Evolutionary conservation across 1,140 invertebrate species (phyloP).

Genomic region (Mycetomoellerius zeteki): DNA sequence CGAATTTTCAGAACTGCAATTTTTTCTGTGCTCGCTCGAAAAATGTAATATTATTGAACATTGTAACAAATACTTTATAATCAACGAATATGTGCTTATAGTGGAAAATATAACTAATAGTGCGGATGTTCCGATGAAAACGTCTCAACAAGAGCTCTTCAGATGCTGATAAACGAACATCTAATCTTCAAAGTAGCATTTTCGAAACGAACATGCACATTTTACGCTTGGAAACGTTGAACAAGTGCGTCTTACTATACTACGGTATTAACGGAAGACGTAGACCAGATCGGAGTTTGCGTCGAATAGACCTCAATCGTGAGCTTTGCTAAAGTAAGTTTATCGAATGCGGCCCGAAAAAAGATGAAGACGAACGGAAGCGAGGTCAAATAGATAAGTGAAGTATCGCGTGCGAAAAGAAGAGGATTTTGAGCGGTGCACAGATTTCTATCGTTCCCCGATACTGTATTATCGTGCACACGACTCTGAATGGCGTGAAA

Average conservation of each 20-base stretch:
- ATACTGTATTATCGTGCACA: not conserved
- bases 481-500: conserved; percentile 15
- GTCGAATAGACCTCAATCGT: not conserved
- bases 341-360: not conserved
- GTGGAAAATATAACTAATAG: not conserved
- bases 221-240: conserved; percentile 13
- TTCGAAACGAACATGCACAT: conserved; percentile 17
- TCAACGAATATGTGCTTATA: not conserved
- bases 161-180: not conserved
- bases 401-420: conserved; percentile 1
- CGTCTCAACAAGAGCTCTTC: not conserved
- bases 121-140: not conserved
- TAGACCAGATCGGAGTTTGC: conserved; percentile 17
- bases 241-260: not conserved
- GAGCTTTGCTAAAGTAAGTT: not conserved
- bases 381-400: conserved; percentile 18
- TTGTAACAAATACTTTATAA: not conserved
- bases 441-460: not conserved
- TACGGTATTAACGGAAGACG: not conserved
- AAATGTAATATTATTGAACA: not conserved
- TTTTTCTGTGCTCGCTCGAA: not conserved
- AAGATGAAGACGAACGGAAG: conserved; percentile 9
- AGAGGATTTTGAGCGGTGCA: not conserved
- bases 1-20: not conserved
- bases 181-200: conserved; percentile 1